phyloP scores from a whole-genome alignment of 1,140 invertebrate species.

The Tetragonula clypearis region DNA sequence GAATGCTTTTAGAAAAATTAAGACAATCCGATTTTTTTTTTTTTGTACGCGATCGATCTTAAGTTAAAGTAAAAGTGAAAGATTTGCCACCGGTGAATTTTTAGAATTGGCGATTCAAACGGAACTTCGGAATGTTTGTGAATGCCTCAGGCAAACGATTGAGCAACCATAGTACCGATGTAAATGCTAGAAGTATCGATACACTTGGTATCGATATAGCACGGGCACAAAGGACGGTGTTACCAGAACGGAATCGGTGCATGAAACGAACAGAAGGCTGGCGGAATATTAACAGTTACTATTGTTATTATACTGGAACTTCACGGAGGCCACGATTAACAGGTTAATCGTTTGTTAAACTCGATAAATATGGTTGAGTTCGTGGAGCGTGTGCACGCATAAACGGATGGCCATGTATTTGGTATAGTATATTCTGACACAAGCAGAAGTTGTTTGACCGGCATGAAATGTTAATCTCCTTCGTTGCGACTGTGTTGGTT shows the following conservation, averaged over 20 bases:
- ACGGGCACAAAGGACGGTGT: conserved; percentile 13
- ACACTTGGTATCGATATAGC: conserved; percentile 12
- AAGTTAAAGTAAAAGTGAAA: not conserved
- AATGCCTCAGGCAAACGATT: conserved; percentile 12
- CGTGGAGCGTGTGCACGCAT: not conserved
- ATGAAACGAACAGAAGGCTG: conserved; percentile 32
- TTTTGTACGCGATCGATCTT: not conserved
- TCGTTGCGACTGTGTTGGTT: not conserved
- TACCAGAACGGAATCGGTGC: conserved; percentile 28
- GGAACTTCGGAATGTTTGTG: not conserved
- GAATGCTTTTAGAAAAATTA: too few species aligned
- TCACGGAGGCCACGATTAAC: conserved; percentile 45
- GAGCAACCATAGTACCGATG: conserved; percentile 4
- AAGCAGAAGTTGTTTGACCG: not conserved
- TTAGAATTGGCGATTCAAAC: not conserved
- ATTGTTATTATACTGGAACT: conserved; percentile 53
- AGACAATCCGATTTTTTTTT: too few species aligned
- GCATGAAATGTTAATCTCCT: not conserved
- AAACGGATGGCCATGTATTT: not conserved
- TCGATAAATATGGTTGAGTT: conserved; percentile 11
- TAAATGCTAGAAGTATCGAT: conserved; percentile 20
- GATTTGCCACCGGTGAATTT: not conserved
- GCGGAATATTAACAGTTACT: conserved; percentile 62
- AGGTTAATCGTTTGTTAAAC: conserved; percentile 41
- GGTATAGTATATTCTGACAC: not conserved